Evolutionary conservation across 2,888 invertebrate species (phyloP).

Genomic region (Drosophila acutilabella): DNA sequence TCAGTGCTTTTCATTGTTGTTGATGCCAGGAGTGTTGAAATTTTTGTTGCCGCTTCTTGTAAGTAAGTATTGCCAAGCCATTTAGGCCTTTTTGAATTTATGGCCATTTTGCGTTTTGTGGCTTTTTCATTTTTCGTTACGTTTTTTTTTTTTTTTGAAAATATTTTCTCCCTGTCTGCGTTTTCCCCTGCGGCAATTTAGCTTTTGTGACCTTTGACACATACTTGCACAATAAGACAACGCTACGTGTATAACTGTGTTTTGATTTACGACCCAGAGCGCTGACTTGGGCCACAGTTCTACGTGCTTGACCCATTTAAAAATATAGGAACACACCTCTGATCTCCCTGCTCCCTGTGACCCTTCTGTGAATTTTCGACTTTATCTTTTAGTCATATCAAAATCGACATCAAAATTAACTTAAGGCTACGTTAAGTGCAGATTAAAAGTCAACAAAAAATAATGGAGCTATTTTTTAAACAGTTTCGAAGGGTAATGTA

Average conservation of each 20-base stretch:
- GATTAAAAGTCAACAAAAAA: slow-evolving; percentile 17
- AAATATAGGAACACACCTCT: background rate
- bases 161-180: background rate
- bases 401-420: slow-evolving; percentile 25
- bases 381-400: slow-evolving; percentile 15
- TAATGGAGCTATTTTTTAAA: background rate
- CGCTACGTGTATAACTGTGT: slow-evolving; percentile 40
- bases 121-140: slow-evolving; percentile 20
- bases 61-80: slow-evolving; percentile 62
- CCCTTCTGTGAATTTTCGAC: slow-evolving; percentile 1
- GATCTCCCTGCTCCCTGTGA: too few species aligned
- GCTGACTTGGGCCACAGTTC: slow-evolving; percentile 22
- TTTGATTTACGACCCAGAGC: slow-evolving; percentile 56
- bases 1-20: slow-evolving; percentile 14
- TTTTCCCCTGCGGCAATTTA: slow-evolving; percentile 49
- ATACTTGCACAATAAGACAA: slow-evolving; percentile 22
- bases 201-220: slow-evolving; percentile 65
- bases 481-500: too few species aligned
- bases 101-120: slow-evolving; percentile 76
- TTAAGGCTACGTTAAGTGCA: background rate
- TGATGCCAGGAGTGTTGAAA: slow-evolving; percentile 36
- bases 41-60: slow-evolving; percentile 33
- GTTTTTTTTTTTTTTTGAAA: slow-evolving; percentile 31
- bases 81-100: slow-evolving; percentile 76
- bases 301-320: slow-evolving; percentile 56